Evolutionary conservation across 2,797 vertebrate genomes (phyloP), one percentile per base, ranked within the genome.

Genomic region (Clarias laeviceps): DNA sequence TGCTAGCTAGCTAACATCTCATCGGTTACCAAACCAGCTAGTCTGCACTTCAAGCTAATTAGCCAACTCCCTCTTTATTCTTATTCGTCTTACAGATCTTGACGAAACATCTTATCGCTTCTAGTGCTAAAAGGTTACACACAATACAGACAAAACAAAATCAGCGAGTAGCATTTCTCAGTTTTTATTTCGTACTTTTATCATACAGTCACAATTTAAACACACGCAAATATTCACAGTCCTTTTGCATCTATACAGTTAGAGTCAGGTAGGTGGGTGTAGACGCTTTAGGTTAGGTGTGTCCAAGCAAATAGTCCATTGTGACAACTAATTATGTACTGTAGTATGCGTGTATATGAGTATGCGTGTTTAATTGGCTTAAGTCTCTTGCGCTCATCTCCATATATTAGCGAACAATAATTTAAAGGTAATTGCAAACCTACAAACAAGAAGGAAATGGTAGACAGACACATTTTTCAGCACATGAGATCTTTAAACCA

Each of bases 391-490:
- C 65, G 76, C 17, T 73, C 54, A 45, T 59, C 50, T 34, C 14
- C 22, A 45, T 74, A 40, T 68, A 57, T 40, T 50, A 34, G 82
- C 81, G 77, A 82, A 72, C 83, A 86, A 57, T 66, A 74, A 50
- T 88, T 87, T 89, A 90, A 89, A 90, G 87, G 87, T 87, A 11
- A 83, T 73, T 54, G 76, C 87, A 70, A 78, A 89, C 73, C 82
- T 59, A 32, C 11, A 69, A 59, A 34, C 18, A 5, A 18, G 7
- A 85, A 20, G 66, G 24, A 74, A 65, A 45, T 40, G 18, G 83
- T 70, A 68, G 65, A 79, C 24, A 24, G 12, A 72, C 37, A 29
- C 54, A 24, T 77, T 61, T 78, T 57, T 22, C 29, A 14, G 22
- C n/a, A 77, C 29, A 12, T 5, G 7, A 18, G 27, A 59, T 77